Base-by-base conservation (phyloP, 2,888 invertebrate genomes). In the Icerya purchasi region DNA sequence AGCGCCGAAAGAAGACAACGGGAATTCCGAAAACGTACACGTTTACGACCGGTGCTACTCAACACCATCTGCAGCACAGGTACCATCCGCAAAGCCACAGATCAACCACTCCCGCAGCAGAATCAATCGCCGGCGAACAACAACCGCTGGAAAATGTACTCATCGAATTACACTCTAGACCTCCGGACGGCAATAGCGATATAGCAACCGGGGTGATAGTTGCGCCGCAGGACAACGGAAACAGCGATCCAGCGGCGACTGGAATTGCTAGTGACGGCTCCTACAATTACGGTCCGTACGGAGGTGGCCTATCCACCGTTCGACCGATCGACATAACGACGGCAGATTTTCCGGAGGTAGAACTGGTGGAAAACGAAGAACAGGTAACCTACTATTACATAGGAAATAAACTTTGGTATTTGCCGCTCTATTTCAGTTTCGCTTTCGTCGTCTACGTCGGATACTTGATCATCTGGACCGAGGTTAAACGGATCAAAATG, bases 351-450 rank as follows among this genome's bases (percentile, higher is more conserved):
- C n/a, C 51, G 14, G 56, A 22, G 50, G 58, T 50, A 53, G 61
- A 24, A 62, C 62, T 59, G 36, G 65, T 56, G 24, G 64, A 55
- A 56, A 65, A 60, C 70, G 51, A 56, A 70, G 71, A 62, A 65
- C 69, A 56, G 24, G 36, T 24, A 73, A 83, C 83, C 68, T 84
- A 84, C 69, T 84, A 84, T 67, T 50, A 54, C 18, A 21, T 54
- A 1, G 61, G 61, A 0, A 50, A 25, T 20, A 57, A 61, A 54
- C 25, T 84, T 50, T 84, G 84, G 77, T 84, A 84, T 68, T 73
- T 84, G 62, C 84, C 84, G 0, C 70, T 84, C 53, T 84, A 84
- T 69, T 84, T 84, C 68, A 83, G 83, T 68, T 80, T 84, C n/a
- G 84, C 74, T 63, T 74, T 74, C 64, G 71, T 74, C 57, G 72